These are phyloP conservation scores for Arion vulgaris DNA, from an alignment of 1,140 invertebrate genomes.

Conservation along the genomic window DNA sequence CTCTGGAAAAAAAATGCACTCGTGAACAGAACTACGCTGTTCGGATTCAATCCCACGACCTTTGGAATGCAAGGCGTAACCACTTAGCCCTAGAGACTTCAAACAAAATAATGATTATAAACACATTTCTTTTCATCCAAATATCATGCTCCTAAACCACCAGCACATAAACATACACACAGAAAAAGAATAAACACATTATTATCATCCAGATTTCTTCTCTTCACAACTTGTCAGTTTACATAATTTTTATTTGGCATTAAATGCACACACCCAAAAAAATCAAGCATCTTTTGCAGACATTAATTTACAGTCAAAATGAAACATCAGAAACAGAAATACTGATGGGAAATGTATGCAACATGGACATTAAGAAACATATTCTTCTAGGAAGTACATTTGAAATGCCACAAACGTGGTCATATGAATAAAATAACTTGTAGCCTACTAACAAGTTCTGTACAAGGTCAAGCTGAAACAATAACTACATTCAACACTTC, in stretches of 20 bases:
- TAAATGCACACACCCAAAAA: neutral
- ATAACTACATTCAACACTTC: neutral
- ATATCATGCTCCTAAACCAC: no score
- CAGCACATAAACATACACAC: no score
- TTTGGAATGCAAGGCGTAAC: no score
- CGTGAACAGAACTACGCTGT: no score
- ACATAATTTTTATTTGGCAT: neutral
- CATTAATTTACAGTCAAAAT: conserved; percentile 6
- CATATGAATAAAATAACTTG: neutral
- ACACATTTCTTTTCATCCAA: no score
- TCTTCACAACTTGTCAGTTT: neutral
- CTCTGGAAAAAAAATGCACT: no score
- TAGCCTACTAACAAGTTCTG: neutral
- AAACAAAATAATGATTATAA: no score
- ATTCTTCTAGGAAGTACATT: neutral
- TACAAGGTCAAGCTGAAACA: neutral
- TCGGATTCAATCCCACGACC: no score
- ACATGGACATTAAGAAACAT: neutral
- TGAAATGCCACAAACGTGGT: neutral
- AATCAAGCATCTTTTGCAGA: neutral
- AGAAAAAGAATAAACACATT: no score
- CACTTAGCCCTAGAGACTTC: no score
- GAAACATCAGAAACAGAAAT: neutral
- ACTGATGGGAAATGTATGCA: conserved; percentile 1
- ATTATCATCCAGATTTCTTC: no score